phyloP scores from a whole-genome alignment of 2,113 vertebrate genomes.

The Cranoglanis bouderius region DNA sequence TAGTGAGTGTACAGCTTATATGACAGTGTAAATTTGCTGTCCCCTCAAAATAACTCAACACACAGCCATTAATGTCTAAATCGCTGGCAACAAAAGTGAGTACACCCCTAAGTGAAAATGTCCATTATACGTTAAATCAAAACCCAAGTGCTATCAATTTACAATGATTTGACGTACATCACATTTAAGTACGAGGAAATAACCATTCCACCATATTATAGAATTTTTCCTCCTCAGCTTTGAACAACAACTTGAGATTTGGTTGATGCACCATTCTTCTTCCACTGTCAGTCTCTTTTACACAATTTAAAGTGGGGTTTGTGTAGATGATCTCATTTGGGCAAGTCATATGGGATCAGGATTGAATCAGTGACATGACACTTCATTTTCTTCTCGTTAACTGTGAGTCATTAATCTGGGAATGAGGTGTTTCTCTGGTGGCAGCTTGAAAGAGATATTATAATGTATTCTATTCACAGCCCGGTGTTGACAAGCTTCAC shows the following conservation, averaged over 20 bases:
- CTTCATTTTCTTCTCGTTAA: constrained; percentile 22
- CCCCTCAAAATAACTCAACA: too few species aligned
- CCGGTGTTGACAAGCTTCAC: constrained; percentile 6
- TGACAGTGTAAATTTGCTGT: too few species aligned
- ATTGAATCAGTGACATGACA: constrained; percentile 34
- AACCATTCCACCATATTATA: not conserved
- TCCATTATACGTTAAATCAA: not conserved
- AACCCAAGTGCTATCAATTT: not conserved
- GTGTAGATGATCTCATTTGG: not conserved
- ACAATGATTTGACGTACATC: not conserved
- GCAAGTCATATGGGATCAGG: constrained; percentile 1
- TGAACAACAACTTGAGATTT: not conserved
- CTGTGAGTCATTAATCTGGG: constrained; percentile 17
- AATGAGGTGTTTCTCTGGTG: constrained; percentile 15
- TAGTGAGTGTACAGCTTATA: too few species aligned
- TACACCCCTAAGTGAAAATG: too few species aligned
- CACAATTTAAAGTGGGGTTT: not conserved
- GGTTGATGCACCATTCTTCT: constrained; percentile 10
- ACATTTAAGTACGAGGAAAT: not conserved
- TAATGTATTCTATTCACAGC: constrained; percentile 2
- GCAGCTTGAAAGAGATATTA: constrained; percentile 2
- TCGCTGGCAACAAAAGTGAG: too few species aligned
- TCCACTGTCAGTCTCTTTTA: not conserved
- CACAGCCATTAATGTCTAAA: too few species aligned
- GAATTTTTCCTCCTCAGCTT: not conserved